These are phyloP conservation scores for Mechanitis messenoides DNA, from an alignment of 2,888 invertebrate species.

Conservation along the genomic window DNA sequence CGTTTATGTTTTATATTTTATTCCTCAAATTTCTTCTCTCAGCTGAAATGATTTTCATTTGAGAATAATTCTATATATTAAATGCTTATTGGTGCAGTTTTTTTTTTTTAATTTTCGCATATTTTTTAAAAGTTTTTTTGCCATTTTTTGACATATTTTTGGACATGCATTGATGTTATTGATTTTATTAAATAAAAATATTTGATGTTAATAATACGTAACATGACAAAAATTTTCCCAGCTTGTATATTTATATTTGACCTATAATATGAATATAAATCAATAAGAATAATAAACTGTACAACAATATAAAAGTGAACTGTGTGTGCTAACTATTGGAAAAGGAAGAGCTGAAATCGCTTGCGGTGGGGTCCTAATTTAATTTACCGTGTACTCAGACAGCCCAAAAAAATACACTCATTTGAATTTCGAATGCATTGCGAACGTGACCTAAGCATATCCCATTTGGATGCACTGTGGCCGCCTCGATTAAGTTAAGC, in stretches of 20 bases:
- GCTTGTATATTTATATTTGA: too few species aligned
- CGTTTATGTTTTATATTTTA: slow-evolving; percentile 1
- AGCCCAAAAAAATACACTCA: slow-evolving; percentile 66
- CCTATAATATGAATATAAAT: not conserved
- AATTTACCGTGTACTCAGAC: slow-evolving; percentile 64
- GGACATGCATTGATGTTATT: too few species aligned
- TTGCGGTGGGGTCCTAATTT: slow-evolving; percentile 49
- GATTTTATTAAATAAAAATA: too few species aligned
- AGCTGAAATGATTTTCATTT: not conserved
- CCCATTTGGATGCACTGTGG: slow-evolving; percentile 55
- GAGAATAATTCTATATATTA: not conserved
- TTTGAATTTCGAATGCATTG: slow-evolving; percentile 69
- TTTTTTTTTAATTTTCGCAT: too few species aligned
- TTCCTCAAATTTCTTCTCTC: not conserved
- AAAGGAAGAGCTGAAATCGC: slow-evolving; percentile 25
- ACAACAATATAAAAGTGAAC: slow-evolving; percentile 5
- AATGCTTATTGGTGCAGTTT: too few species aligned
- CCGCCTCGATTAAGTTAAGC: slow-evolving; percentile 30
- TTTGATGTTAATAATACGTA: too few species aligned
- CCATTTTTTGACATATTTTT: too few species aligned
- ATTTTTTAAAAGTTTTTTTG: too few species aligned
- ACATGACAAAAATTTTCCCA: too few species aligned
- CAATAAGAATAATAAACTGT: slow-evolving; percentile 3
- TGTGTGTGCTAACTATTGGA: slow-evolving; percentile 22
- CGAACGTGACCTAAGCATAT: slow-evolving; percentile 61